Conservation (phyloP, 1,140 invertebrate genomes). For the Anoplophora glabripennis region DNA sequence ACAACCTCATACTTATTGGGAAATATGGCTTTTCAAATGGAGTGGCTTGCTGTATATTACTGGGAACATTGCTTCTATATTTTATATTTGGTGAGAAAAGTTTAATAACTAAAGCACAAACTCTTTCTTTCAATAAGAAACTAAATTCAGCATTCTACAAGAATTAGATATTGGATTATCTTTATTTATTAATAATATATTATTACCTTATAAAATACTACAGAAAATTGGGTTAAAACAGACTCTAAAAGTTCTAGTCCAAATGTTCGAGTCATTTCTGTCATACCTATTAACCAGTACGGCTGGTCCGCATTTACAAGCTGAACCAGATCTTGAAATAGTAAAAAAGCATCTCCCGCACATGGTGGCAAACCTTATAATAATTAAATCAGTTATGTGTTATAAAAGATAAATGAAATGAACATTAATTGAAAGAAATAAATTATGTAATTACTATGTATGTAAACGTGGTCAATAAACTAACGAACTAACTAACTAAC, state of each 20-base stretch:
- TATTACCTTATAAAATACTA: constrained; percentile 86
- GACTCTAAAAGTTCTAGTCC: constrained; percentile 93
- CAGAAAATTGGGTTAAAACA: constrained; percentile 85
- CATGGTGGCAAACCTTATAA: constrained; percentile 66
- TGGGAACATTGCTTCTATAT: constrained; percentile 65
- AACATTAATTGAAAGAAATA: no score
- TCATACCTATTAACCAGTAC: constrained; percentile 90
- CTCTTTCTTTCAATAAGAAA: constrained; percentile 91
- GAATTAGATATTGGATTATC: constrained; percentile 1
- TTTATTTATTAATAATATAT: background rate
- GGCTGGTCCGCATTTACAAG: constrained; percentile 95
- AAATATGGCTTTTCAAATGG: constrained; percentile 91
- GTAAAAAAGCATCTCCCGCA: constrained; percentile 91
- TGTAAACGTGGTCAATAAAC: no score
- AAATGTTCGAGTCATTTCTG: constrained; percentile 96
- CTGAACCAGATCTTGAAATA: constrained; percentile 96
- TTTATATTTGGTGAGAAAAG: constrained; percentile 96
- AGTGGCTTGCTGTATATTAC: constrained; percentile 56
- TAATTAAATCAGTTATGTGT: background rate
- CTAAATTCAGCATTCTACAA: constrained; percentile 90
- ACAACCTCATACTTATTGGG: constrained; percentile 91
- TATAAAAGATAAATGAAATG: no score
- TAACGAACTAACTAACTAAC: no score
- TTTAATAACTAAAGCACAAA: constrained; percentile 96
- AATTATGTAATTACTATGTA: no score